A percentile compares a stretch with the other conserved stretches of the same genome.
phyloP scores from a whole-genome alignment of 2,797 vertebrate genomes.

The Malacoctenus gilli region DNA sequence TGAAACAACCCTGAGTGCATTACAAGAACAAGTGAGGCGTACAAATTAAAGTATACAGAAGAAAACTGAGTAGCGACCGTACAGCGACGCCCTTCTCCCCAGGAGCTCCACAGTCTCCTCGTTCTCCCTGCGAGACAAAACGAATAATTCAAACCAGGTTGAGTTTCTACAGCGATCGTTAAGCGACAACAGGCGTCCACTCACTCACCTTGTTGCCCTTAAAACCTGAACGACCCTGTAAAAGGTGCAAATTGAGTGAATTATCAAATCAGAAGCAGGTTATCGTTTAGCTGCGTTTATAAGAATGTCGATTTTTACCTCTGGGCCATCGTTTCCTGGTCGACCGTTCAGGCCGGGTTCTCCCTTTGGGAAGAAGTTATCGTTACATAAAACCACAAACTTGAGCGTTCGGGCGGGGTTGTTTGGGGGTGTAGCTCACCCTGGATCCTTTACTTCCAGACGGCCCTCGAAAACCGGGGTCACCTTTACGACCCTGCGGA shows the following conservation, averaged over 20 bases:
- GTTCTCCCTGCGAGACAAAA: slow-evolving; percentile 81
- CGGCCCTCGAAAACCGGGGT: slow-evolving; percentile 69
- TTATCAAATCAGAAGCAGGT: not conserved
- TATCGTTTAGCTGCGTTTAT: no score
- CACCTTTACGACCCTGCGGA: slow-evolving; percentile 79
- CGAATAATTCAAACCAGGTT: slow-evolving; percentile 10
- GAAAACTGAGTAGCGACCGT: slow-evolving; percentile 58
- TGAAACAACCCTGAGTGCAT: slow-evolving; percentile 24
- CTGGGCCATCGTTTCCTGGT: slow-evolving; percentile 80
- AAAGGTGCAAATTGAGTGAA: slow-evolving; percentile 11
- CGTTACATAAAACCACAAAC: no score
- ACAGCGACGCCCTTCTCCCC: slow-evolving; percentile 87
- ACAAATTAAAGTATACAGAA: no score
- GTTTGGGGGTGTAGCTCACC: slow-evolving; percentile 48
- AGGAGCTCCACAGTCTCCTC: slow-evolving; percentile 87
- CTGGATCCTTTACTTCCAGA: slow-evolving; percentile 69
- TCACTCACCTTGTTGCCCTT: slow-evolving; percentile 87
- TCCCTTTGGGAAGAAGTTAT: slow-evolving; percentile 74
- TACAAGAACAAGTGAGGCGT: slow-evolving; percentile 9
- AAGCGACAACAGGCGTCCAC: not conserved
- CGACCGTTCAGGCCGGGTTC: slow-evolving; percentile 79
- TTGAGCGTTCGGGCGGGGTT: no score
- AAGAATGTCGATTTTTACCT: slow-evolving; percentile 70
- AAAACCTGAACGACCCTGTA: slow-evolving; percentile 84
- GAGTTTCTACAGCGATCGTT: not conserved